Conservation (phyloP, 2,113 vertebrate species). For the Telmatochromis brachygnathus region DNA sequence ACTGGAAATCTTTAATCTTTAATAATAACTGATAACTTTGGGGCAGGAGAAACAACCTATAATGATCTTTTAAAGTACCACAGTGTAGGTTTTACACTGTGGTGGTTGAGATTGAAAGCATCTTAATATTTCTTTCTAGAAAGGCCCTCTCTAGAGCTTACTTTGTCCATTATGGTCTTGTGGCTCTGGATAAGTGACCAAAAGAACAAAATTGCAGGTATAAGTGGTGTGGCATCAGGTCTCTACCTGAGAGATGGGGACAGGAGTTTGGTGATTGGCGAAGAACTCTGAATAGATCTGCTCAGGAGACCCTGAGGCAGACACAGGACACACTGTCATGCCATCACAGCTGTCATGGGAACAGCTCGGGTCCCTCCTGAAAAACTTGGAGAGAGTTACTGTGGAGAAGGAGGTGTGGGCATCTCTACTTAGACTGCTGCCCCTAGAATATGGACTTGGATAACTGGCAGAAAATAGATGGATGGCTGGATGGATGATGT, state of each 20-base stretch:
- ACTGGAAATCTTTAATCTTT: not conserved
- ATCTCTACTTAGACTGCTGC: not conserved
- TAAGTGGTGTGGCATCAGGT: not conserved
- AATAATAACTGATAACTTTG: not conserved
- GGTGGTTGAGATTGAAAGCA: not conserved
- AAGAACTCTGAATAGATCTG: not conserved
- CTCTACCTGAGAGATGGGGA: not conserved
- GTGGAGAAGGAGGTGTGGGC: not conserved
- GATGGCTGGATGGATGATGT: not conserved
- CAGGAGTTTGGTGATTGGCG: not conserved
- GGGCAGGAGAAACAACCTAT: not conserved
- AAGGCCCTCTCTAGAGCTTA: not conserved
- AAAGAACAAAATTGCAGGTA: not conserved
- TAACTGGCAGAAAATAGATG: not conserved
- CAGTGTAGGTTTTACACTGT: not conserved
- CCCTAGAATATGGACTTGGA: not conserved
- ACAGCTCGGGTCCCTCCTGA: not conserved
- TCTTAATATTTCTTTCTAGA: not conserved
- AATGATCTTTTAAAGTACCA: not conserved
- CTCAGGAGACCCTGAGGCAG: not conserved
- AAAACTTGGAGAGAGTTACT: not conserved
- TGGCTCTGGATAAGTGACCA: not conserved
- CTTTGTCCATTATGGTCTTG: not conserved
- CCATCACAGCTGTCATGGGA: not conserved
- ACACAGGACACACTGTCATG: not conserved